These are phyloP conservation scores for Rhinoptilus africanus DNA, from an alignment of 2,113 vertebrate species.

Conservation along the genomic window DNA sequence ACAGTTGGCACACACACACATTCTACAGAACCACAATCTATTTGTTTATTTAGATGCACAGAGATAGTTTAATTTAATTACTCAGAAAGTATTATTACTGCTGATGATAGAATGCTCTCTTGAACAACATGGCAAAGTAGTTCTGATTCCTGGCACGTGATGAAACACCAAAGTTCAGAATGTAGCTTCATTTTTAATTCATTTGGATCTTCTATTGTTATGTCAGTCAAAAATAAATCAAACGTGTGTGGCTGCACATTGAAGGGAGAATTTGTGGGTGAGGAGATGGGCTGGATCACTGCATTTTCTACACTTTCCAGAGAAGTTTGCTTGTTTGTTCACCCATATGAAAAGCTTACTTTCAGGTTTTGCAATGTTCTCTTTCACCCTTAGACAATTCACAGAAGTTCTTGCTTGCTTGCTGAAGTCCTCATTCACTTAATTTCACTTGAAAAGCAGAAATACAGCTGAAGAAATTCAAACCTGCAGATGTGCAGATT, in stretches of 20 bases:
- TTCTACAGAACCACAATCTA: constrained; percentile 55
- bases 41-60: constrained; percentile 65
- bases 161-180: constrained; percentile 28
- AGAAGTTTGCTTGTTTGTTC: not conserved
- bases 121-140: constrained; percentile 1
- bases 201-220: constrained; percentile 37
- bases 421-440: not conserved
- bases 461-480: not conserved
- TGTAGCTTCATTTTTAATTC: not conserved
- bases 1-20: not conserved
- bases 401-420: not conserved
- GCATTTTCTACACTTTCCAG: not conserved
- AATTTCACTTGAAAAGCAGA: not conserved
- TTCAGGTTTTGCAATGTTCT: not conserved
- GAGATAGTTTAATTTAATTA: constrained; percentile 66
- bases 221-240: constrained; percentile 61
- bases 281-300: constrained; percentile 3
- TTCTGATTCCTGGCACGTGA: constrained; percentile 30
- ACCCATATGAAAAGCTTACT: not conserved
- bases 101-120: constrained; percentile 13
- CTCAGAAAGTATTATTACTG: constrained; percentile 37
- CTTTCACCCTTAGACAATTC: not conserved
- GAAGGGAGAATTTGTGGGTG: constrained; percentile 16
- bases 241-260: not conserved
- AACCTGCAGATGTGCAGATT: not conserved